Base-by-base conservation (phyloP, 2,888 invertebrate species). In the Elmis aenea region DNA sequence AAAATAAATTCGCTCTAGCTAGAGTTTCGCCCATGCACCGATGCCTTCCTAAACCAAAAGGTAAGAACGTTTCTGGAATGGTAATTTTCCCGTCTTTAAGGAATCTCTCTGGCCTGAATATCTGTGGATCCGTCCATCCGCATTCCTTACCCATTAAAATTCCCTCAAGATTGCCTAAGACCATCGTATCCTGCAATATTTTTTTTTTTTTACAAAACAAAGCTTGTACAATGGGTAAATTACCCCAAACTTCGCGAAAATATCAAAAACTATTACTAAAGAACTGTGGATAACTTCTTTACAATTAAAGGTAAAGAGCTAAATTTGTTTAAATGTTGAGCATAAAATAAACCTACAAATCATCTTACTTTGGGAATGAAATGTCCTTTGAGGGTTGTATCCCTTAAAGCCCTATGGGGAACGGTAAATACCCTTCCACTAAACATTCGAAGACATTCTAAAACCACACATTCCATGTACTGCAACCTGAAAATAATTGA, bases 21-120 rank as follows among this genome's bases (percentile, higher is more conserved):
- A 89, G 64, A 1, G 79, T 74, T 57, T 90, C 89, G 0, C 89
- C 90, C 77, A 89, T 77, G 56, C 90, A 90, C 31, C 88, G 78
- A 58, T 83, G 85, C 51, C 81, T 83, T 0, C 85, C 84, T 31
- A 81, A 68, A 9, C 88, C 86, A 54, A 90, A 90, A 0, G 89
- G 89, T 48, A 84, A 74, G 57, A 79, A 87, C 23, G 75, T 72
- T 10, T 85, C 84, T 13, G 67, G 62, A 1, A 80, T 63, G 15
- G 70, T 55, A 44, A 71, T 67, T 45, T 79, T 81, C 45, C 79
- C 81, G 31, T 81, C 70, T 5, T 70, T 67, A 3, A 89, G 57
- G 62, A 83, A 89, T 36, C 89, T 71, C 42, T 87, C 87, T 0
- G 90, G 90, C 29, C 75, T 73, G 66, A 89, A 90, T 2, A 68